Base-by-base conservation (phyloP, 2,797 vertebrate genomes). In the Nannoperca obscura region DNA sequence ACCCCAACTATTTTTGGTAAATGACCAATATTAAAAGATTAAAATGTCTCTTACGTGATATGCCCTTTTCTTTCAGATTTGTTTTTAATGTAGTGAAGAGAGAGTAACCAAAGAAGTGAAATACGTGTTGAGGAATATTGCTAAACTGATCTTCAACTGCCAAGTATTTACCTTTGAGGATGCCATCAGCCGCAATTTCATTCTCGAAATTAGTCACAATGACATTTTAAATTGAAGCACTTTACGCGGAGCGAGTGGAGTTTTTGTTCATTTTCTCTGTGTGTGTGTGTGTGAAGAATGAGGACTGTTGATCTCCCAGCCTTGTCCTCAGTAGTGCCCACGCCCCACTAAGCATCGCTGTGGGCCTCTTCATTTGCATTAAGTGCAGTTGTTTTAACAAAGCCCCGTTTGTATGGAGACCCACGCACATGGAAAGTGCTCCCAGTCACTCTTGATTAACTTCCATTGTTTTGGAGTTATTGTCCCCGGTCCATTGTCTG, bases 301-400 rank as follows among this genome's bases (percentile, higher is more conserved):
- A 62, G 77, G 58, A 67, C 71, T 78, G 85, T 78, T 88, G 83
- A 76, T 83, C 71, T 86, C 67, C 69, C 65, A 64, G 66, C 67
- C 74, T 75, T 22, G 75, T 84, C 78, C 76, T 81, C 65, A 62
- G 78, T 76, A 27, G 71, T 32, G 76, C 70, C 73, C 84, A 85
- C 70, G 76, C 75, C 86, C 71, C 83, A 55, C 83, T 88, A 44
- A 89, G 84, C 91, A 77, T 83, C 2, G 44, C 82, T 30, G 14
- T 34, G 54, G 82, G 89, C 74, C 80, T 83, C 86, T 58, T 92
- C 74, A 93, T 91, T 92, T 92, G 88, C 92, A 92, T 92, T 76
- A 87, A 88, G 86, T 72, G 77, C 87, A 88, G 61, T 91, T 86
- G 83, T 89, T 90, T 84, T 72, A 93, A 91, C 92, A 92, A 92